Evolutionary conservation across 1,140 invertebrate genomes (phyloP).

Genomic region (Maconellicoccus hirsutus): DNA sequence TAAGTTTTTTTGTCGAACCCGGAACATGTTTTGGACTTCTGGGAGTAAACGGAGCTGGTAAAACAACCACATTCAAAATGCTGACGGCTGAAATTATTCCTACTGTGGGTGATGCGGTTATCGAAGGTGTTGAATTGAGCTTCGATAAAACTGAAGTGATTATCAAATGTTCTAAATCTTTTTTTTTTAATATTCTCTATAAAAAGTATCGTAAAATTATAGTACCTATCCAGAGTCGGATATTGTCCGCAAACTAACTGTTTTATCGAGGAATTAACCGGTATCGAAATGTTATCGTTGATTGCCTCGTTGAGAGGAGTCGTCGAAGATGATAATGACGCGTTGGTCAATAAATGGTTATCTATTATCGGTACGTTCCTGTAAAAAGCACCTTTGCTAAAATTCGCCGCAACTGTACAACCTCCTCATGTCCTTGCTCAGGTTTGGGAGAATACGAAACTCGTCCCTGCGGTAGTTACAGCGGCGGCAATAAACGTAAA

Average conservation of each 20-base stretch:
- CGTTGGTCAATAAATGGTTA: slow-evolving; percentile 42
- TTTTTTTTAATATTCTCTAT: too few species aligned
- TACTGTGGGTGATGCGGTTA: slow-evolving; percentile 28
- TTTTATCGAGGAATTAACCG: slow-evolving; percentile 49
- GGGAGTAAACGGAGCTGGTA: slow-evolving; percentile 76
- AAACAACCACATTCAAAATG: slow-evolving; percentile 72
- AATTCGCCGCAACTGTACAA: too few species aligned
- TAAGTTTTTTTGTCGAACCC: slow-evolving; percentile 51
- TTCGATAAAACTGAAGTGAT: not conserved
- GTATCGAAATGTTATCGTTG: slow-evolving; percentile 59
- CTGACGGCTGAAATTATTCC: slow-evolving; percentile 30
- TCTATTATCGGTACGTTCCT: slow-evolving; percentile 37
- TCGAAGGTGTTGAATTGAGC: slow-evolving; percentile 16
- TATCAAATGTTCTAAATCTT: not conserved
- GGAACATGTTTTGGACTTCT: slow-evolving; percentile 76
- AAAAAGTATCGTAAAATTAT: too few species aligned
- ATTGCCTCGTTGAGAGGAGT: slow-evolving; percentile 64
- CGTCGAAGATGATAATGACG: slow-evolving; percentile 37
- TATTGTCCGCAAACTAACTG: slow-evolving; percentile 43
- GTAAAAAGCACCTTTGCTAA: not conserved
- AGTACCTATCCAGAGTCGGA: slow-evolving; percentile 28
- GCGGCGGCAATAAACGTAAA: slow-evolving; percentile 91
- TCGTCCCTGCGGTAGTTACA: slow-evolving; percentile 35
- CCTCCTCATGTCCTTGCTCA: slow-evolving; percentile 31
- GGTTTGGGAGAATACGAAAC: slow-evolving; percentile 29